These are phyloP conservation scores for Polypedilum vanderplanki DNA, from an alignment of 1,140 invertebrate genomes.

Conservation along the genomic window DNA sequence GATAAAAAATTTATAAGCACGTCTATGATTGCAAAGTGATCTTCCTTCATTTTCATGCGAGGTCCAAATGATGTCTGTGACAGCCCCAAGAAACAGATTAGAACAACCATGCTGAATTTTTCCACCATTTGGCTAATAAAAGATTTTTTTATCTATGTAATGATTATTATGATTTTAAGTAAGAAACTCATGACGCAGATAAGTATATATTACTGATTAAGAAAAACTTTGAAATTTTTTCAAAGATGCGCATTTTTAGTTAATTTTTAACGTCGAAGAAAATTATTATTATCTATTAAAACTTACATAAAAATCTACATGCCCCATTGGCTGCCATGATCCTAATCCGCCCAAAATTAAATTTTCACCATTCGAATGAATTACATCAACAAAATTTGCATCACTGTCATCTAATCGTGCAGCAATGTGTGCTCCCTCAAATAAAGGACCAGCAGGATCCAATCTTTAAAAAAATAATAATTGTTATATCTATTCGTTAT, in stretches of 20 bases:
- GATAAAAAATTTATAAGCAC: constrained; percentile 89
- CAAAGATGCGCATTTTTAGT: too few relatives aligned
- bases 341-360: constrained; percentile 76
- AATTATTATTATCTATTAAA: neutral
- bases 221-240: too few relatives aligned
- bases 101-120: constrained; percentile 81
- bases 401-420: constrained; percentile 75
- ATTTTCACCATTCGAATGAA: constrained; percentile 89
- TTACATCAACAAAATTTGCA: constrained; percentile 88
- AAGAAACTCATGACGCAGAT: too few relatives aligned
- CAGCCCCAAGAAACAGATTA: constrained; percentile 80
- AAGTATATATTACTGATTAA: too few relatives aligned
- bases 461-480: constrained; percentile 52
- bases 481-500: neutral
- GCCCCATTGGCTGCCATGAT: constrained; percentile 67
- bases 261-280: neutral
- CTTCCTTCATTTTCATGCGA: constrained; percentile 71
- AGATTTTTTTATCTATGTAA: too few relatives aligned
- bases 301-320: neutral
- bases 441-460: constrained; percentile 84
- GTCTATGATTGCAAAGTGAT: constrained; percentile 82
- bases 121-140: constrained; percentile 87
- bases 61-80: constrained; percentile 79
- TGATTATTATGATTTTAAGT: too few relatives aligned
- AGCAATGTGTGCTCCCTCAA: constrained; percentile 75